Evolutionary conservation across 2,888 invertebrate species (phyloP).

Genomic region (Drosophila villosipedis): DNA sequence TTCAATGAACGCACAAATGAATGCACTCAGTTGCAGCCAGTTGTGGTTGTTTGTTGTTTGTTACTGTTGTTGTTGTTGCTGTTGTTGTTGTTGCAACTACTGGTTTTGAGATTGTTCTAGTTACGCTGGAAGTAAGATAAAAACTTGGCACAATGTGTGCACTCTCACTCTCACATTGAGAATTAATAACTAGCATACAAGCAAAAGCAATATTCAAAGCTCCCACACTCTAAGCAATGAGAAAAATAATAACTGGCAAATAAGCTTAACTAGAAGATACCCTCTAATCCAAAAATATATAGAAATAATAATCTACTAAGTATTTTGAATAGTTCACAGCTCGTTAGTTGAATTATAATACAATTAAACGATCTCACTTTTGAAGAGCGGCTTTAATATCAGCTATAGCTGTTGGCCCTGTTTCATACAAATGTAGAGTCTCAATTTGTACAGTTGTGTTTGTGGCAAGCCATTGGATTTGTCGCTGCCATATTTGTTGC

Average conservation of each 20-base stretch:
- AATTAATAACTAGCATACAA: slow-evolving; percentile 56
- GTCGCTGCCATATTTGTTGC: slow-evolving; percentile 1
- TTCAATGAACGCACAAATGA: slow-evolving; percentile 73
- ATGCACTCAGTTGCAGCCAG: slow-evolving; percentile 55
- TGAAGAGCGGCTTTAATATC: background rate
- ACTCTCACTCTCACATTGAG: slow-evolving; percentile 37
- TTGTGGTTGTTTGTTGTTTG: slow-evolving; percentile 4
- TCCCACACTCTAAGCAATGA: slow-evolving; percentile 17
- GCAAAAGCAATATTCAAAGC: slow-evolving; percentile 40
- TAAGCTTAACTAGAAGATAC: background rate
- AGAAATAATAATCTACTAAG: background rate
- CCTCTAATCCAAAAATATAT: background rate
- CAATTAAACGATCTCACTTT: background rate
- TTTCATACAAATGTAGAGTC: background rate
- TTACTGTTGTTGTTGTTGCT: background rate
- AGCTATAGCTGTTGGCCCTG: background rate
- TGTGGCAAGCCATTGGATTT: slow-evolving; percentile 3
- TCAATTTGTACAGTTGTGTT: background rate
- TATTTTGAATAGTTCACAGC: background rate
- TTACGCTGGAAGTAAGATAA: slow-evolving; percentile 76
- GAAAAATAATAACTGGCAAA: slow-evolving; percentile 26
- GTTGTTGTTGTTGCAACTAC: slow-evolving; percentile 32
- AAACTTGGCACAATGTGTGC: slow-evolving; percentile 44
- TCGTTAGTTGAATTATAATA: background rate
- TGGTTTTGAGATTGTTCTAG: slow-evolving; percentile 45